These are phyloP conservation scores for Dendrocopos noguchii DNA, from an alignment of 2,113 vertebrate species.

Conservation along the genomic window DNA sequence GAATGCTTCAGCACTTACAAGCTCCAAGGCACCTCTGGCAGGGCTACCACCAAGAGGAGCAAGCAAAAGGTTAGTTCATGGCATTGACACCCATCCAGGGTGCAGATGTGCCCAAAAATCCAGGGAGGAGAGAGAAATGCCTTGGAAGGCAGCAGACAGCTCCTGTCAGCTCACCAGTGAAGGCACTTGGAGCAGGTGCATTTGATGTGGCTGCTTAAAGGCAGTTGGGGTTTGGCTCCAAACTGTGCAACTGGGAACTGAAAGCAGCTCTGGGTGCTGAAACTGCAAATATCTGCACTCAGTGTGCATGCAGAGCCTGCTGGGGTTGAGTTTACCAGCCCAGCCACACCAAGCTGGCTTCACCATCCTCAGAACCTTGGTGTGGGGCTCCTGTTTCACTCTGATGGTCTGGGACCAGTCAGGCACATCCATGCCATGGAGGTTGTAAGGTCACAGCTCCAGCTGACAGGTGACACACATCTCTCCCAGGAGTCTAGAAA, in stretches of 20 bases:
- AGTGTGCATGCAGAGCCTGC: not conserved
- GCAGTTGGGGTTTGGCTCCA: not conserved
- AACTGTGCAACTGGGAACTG: not conserved
- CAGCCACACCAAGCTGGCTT: not conserved
- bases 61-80: not conserved
- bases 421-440: not conserved
- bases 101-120: not conserved
- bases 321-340: not conserved
- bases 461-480: not conserved
- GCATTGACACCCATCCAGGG: not conserved
- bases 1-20: not conserved
- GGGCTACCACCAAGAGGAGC: not conserved
- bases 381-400: not conserved
- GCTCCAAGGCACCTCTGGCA: not conserved
- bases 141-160: not conserved
- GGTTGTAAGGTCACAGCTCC: not conserved
- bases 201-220: conserved; percentile 39
- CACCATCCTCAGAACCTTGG: not conserved
- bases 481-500: not conserved
- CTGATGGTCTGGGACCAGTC: not conserved
- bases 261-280: not conserved
- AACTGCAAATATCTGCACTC: not conserved
- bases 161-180: not conserved
- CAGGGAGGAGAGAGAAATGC: not conserved
- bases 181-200: not conserved